Base-by-base conservation (phyloP, 2,113 vertebrate species). In the Scophthalmus maximus region DNA sequence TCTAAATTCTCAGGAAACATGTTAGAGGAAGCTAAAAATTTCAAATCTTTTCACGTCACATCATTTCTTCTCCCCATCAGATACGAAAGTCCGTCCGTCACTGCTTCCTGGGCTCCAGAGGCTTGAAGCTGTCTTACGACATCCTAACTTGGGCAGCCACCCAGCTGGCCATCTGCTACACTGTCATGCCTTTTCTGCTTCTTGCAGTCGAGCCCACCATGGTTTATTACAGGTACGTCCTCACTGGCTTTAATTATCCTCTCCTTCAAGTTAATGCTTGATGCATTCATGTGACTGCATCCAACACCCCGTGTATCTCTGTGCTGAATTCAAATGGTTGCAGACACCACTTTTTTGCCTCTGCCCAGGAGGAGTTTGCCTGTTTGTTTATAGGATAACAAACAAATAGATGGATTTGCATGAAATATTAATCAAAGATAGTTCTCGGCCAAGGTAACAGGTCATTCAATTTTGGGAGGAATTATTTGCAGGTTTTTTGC, bases 151-250 rank as follows among this genome's bases (percentile, higher is more conserved):
- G 94, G 94, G 86, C 87, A 1, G 88, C 89, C 36, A 94, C 94
- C 2, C 93, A 95, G 83, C 65, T 95, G 32, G 79, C 92, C 68
- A 92, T 95, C 84, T 90, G 92, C 20, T 95, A 95, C 87, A 94
- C 91, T 0, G 91, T 95, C 36, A 93, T 93, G 91, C 94, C 94
- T 23, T 95, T 95, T 67, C 84, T 94, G 15, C 90, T 95, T 38
- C 91, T 94, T 34, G 92, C 92, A 49, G 76, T 93, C 8, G 64
- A 92, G 26, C 1, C 88, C 8, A 93, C 92, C 10, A 7, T 93
- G 56, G 18, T 73, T 40, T 94, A 92, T 73, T 95, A 95, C 91
- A 90, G 90, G 94, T 94, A 82, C 1, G 57, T 36, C 22, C 23
- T 2, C 7, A 10, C 18, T 8, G 2, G 2, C 4, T 30, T 67